phyloP scores from a whole-genome alignment of 2,113 vertebrate genomes.

The Atrichornis clamosus region DNA sequence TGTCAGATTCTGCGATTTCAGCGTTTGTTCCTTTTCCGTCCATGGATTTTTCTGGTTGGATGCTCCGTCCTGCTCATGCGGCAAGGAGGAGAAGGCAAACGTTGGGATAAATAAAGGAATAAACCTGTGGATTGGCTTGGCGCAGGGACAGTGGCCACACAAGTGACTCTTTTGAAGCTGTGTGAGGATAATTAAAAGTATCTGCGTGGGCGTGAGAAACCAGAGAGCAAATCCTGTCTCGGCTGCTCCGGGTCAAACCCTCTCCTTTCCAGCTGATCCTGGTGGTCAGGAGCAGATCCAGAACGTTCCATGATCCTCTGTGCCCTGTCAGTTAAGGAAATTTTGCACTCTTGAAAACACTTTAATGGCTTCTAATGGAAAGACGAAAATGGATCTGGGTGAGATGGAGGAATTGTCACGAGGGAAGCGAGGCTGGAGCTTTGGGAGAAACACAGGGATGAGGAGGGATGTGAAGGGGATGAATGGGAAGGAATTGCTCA shows the following conservation, averaged over 20 bases:
- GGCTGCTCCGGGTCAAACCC: neutral
- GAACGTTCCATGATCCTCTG: neutral
- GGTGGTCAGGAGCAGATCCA: neutral
- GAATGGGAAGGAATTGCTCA: neutral
- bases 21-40: neutral
- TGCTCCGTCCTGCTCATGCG: neutral
- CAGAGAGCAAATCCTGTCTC: neutral
- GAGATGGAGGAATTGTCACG: fast-evolving
- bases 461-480: neutral
- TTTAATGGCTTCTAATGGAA: neutral
- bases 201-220: neutral
- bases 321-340: neutral
- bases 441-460: neutral
- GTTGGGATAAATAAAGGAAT: neutral
- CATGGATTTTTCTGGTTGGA: neutral
- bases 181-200: neutral
- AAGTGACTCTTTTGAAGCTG: neutral
- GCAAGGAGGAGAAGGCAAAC: neutral
- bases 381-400: neutral
- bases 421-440: neutral
- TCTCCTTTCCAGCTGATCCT: neutral
- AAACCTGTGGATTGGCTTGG: neutral
- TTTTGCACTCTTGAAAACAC: neutral
- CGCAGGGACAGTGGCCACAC: neutral
- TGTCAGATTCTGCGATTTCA: fast-evolving